phyloP scores from a whole-genome alignment of 2,113 vertebrate species.

The Psettodes erumei region DNA sequence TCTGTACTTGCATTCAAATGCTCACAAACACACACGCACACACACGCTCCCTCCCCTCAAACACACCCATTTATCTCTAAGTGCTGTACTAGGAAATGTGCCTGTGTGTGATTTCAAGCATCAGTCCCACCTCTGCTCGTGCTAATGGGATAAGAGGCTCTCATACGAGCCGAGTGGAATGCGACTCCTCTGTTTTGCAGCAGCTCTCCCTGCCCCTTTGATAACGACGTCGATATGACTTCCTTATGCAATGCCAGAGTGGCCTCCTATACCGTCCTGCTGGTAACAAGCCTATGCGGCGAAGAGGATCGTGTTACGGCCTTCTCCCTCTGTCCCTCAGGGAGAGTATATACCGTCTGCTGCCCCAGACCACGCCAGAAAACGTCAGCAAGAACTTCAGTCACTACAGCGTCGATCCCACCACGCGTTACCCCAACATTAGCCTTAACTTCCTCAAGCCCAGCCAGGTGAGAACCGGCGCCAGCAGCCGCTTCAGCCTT shows the following conservation, averaged over 20 bases:
- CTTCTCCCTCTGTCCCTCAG: slow-evolving; percentile 73
- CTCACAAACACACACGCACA: neutral
- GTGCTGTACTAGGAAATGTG: slow-evolving; percentile 70
- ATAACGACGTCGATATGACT: slow-evolving; percentile 20
- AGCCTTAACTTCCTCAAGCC: slow-evolving; percentile 91
- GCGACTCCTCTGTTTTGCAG: slow-evolving; percentile 34
- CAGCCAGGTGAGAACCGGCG: slow-evolving; percentile 95
- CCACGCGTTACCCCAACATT: slow-evolving; percentile 96
- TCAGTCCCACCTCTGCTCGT: slow-evolving; percentile 54
- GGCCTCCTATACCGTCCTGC: neutral
- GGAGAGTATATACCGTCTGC: slow-evolving; percentile 95
- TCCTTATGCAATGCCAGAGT: neutral
- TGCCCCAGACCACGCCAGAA: slow-evolving; percentile 98
- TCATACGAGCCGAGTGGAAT: slow-evolving; percentile 52
- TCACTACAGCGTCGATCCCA: slow-evolving; percentile 94
- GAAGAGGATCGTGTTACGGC: neutral
- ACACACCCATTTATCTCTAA: slow-evolving; percentile 71
- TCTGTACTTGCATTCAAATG: neutral
- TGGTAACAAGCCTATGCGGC: neutral
- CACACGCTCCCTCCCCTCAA: slow-evolving; percentile 33
- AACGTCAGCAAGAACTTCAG: slow-evolving; percentile 98
- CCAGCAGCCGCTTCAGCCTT: too few relatives aligned
- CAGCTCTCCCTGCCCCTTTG: neutral
- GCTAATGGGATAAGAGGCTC: slow-evolving; percentile 63
- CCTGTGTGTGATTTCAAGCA: slow-evolving; percentile 45